These are phyloP conservation scores for Leptosomus discolor DNA, from an alignment of 2,113 vertebrate genomes.

Conservation along the genomic window DNA sequence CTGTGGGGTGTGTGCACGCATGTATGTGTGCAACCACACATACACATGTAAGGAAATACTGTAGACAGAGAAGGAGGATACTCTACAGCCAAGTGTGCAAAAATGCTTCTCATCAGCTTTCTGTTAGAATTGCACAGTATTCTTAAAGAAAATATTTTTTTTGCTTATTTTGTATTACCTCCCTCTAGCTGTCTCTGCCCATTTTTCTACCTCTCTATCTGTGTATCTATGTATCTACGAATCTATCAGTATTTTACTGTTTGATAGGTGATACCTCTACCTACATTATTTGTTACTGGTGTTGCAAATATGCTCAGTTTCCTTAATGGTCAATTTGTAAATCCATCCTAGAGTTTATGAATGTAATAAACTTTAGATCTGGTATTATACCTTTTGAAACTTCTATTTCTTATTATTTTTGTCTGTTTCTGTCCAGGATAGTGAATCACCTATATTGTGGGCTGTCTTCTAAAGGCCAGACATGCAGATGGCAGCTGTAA, in stretches of 20 bases:
- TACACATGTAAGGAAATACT: background rate
- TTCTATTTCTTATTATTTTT: background rate
- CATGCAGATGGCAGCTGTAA: background rate
- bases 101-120: background rate
- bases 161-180: background rate
- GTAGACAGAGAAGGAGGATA: background rate
- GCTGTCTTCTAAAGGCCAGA: background rate
- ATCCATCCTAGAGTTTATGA: background rate
- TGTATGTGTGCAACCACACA: background rate
- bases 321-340: conserved; percentile 16
- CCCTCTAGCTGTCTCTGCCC: background rate
- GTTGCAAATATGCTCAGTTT: background rate
- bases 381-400: background rate
- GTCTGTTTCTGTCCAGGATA: background rate
- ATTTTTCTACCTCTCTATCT: background rate
- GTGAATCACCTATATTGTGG: background rate
- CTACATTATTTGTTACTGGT: background rate
- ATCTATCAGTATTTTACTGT: background rate
- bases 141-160: background rate
- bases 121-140: background rate
- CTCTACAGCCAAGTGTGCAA: background rate
- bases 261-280: background rate
- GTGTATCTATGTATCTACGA: background rate
- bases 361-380: background rate
- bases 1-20: background rate